Conservation (phyloP, 2,797 vertebrate genomes). For the Pogoniulus pusillus region DNA sequence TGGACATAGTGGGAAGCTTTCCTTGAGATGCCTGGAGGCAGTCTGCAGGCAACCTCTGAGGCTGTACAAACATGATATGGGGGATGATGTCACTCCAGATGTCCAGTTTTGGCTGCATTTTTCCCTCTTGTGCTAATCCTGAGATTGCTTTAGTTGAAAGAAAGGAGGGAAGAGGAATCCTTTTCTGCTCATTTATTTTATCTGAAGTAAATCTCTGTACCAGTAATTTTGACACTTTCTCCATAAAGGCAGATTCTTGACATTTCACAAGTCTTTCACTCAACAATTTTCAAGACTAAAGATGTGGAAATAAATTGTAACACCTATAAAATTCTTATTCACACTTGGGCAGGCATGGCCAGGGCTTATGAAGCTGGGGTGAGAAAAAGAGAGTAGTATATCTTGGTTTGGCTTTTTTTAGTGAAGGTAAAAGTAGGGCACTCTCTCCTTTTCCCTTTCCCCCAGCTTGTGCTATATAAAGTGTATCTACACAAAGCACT, state of each 20-base stretch:
- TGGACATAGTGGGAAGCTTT: background rate
- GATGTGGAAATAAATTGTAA: background rate
- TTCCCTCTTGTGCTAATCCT: background rate
- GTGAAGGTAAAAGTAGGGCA: background rate
- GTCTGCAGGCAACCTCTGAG: background rate
- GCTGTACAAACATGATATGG: background rate
- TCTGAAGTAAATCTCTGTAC: background rate
- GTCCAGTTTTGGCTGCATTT: background rate
- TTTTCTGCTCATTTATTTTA: background rate
- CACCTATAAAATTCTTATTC: background rate
- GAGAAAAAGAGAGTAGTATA: background rate
- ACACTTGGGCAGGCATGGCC: background rate
- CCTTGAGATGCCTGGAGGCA: background rate
- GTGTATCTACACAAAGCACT: background rate
- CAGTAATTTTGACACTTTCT: background rate
- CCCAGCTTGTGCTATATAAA: background rate
- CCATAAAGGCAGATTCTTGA: background rate
- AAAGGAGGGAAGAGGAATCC: background rate
- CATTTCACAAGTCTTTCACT: background rate
- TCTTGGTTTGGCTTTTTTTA: background rate
- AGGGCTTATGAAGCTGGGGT: background rate
- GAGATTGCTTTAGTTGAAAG: background rate
- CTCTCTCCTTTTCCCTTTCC: background rate
- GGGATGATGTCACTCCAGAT: constrained; percentile 18
- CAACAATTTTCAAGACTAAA: background rate